Percentiles rank a stretch among this genome's conserved stretches.
These are phyloP conservation scores for Brachypterus glaber DNA, from an alignment of 2,888 invertebrate species.

Conservation along the genomic window DNA sequence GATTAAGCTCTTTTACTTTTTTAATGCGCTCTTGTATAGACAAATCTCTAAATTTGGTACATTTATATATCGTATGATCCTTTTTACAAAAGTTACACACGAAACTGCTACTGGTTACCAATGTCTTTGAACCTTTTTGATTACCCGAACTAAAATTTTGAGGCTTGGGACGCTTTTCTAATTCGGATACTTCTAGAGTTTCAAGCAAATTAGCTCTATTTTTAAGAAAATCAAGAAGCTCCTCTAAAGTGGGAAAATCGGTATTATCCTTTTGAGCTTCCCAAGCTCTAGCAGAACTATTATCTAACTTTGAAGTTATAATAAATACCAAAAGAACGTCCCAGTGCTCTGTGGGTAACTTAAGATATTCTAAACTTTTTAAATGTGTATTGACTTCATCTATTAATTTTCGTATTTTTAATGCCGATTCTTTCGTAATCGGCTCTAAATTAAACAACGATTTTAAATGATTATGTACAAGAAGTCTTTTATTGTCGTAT, in stretches of 20 bases:
- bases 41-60: not conserved
- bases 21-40: not conserved
- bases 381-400: slow-evolving; percentile 1
- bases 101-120: not conserved
- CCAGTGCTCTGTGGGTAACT: too few relatives aligned
- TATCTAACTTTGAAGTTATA: slow-evolving; percentile 1
- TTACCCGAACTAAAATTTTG: too few relatives aligned
- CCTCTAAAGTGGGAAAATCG: not conserved
- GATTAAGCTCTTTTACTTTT: not conserved
- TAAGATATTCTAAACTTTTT: too few relatives aligned
- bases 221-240: not conserved
- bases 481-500: not conserved
- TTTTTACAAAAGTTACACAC: slow-evolving; percentile 2
- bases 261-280: too few relatives aligned
- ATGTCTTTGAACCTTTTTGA: too few relatives aligned
- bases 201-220: not conserved
- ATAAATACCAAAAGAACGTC: slow-evolving; percentile 1
- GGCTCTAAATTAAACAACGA: not conserved
- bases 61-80: not conserved
- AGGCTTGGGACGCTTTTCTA: not conserved
- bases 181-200: not conserved
- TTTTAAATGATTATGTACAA: not conserved
- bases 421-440: not conserved
- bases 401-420: not conserved
- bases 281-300: not conserved